A percentile compares a stretch with the other conserved stretches of the same genome.
These are phyloP conservation scores for Neofelis nebulosa DNA, from an alignment of 2,113 vertebrate genomes.

Conservation along the genomic window DNA sequence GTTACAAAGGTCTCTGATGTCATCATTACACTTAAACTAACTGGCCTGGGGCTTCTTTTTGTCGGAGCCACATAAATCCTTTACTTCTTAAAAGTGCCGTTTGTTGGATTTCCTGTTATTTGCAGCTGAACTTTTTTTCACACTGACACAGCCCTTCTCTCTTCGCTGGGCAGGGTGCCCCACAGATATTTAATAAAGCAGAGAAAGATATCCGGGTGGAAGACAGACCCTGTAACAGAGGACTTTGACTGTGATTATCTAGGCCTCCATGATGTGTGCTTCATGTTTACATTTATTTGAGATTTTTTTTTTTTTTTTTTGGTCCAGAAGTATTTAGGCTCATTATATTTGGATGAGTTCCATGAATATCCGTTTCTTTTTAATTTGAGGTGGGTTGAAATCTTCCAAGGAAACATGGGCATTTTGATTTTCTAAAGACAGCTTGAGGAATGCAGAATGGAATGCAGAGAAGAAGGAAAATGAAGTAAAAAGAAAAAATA, in stretches of 20 bases:
- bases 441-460: not conserved
- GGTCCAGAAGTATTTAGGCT: not conserved
- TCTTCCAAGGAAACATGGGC: not conserved
- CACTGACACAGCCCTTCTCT: not conserved
- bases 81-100: not conserved
- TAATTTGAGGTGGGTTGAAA: not conserved
- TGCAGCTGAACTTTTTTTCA: not conserved
- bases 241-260: not conserved
- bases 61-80: not conserved
- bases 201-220: not conserved
- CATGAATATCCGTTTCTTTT: not conserved
- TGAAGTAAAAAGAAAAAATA: not conserved
- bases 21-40: not conserved
- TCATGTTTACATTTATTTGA: not conserved
- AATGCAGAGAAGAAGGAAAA: not conserved
- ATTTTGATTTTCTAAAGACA: not conserved
- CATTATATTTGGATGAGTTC: not conserved
- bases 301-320: not conserved
- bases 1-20: not conserved
- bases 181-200: not conserved
- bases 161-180: not conserved
- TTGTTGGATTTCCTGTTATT: not conserved
- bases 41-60: not conserved
- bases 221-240: not conserved
- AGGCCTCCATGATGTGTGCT: not conserved